Conservation (phyloP, 2,888 invertebrate genomes). For the Pseudococcus viburni region DNA sequence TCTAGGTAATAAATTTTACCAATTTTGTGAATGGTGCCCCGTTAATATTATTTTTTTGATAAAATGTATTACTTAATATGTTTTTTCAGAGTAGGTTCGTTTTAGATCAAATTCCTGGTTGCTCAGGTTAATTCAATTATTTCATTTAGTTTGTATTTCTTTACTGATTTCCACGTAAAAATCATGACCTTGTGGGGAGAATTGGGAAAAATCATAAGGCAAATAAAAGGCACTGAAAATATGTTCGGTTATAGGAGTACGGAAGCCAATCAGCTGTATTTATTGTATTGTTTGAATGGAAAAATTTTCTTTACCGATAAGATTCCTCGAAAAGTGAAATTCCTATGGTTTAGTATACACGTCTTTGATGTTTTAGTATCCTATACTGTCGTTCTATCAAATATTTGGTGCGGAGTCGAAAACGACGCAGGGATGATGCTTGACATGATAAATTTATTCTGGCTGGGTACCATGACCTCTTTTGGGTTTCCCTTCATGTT, state of each 20-base stretch:
- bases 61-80: too few species aligned
- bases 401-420: background rate
- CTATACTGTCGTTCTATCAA: background rate
- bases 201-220: background rate
- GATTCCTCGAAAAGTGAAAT: slow-evolving; percentile 5
- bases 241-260: background rate
- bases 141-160: too few species aligned
- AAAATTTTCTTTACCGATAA: background rate
- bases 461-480: background rate
- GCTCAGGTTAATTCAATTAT: too few species aligned
- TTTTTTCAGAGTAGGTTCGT: too few species aligned
- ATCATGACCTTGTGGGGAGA: background rate
- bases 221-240: background rate
- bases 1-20: too few species aligned
- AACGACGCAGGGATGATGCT: background rate
- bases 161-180: too few species aligned
- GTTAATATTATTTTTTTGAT: too few species aligned
- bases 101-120: too few species aligned
- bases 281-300: background rate
- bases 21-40: too few species aligned
- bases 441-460: background rate
- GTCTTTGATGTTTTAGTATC: background rate
- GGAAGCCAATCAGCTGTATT: background rate
- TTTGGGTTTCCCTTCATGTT: background rate
- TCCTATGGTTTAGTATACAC: background rate